Conservation (phyloP, 2,888 invertebrate species). For the Cataglyphis livida region DNA sequence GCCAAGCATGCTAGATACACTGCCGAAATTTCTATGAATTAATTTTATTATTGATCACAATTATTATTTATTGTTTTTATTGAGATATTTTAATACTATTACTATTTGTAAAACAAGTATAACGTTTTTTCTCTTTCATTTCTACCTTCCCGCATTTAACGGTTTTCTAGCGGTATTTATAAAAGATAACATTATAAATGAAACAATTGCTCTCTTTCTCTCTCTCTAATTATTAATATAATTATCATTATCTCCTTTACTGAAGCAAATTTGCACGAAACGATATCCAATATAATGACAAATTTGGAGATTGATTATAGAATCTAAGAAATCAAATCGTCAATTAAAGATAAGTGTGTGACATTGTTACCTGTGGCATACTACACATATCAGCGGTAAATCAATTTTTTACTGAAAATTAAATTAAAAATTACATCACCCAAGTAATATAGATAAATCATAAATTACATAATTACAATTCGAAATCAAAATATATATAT, state of each 20-base stretch:
- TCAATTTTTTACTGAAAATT: neutral
- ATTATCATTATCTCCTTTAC: neutral
- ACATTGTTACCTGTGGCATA: neutral
- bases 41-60: constrained; percentile 84
- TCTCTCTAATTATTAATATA: neutral
- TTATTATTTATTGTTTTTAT: constrained; percentile 86
- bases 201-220: neutral
- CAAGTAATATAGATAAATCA: neutral
- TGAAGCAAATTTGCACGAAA: neutral
- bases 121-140: constrained; percentile 69
- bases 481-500: neutral
- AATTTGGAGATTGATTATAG: neutral
- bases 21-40: constrained; percentile 85
- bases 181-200: constrained; percentile 2
- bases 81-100: constrained; percentile 86
- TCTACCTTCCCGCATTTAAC: constrained; percentile 68
- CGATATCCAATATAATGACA: neutral
- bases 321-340: constrained; percentile 12
- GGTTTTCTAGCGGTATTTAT: constrained; percentile 40
- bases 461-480: constrained; percentile 18
- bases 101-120: constrained; percentile 84
- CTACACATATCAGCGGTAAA: constrained; percentile 1
- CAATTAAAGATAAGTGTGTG: neutral
- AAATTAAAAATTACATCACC: neutral
- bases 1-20: constrained; percentile 84